Conservation (phyloP, 2,113 vertebrate species). For the Hippocampus abdominalis region DNA sequence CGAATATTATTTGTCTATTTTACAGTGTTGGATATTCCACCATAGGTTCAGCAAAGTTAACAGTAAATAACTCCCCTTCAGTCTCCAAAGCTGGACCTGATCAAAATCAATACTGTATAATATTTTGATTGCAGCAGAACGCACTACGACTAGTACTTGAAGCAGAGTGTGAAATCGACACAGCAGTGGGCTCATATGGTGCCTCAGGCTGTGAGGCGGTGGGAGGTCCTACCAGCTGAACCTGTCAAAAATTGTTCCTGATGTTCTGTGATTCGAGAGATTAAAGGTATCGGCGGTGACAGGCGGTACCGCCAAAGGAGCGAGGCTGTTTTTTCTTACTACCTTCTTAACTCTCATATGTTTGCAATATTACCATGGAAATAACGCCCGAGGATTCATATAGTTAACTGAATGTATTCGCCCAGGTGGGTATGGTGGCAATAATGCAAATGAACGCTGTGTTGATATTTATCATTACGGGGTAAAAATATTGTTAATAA, state of each 20-base stretch:
- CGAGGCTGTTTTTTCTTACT: not conserved
- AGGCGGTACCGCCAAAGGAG: constrained; percentile 6
- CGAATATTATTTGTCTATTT: too few relatives aligned
- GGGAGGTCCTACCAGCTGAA: constrained; percentile 3
- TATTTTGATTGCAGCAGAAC: too few relatives aligned
- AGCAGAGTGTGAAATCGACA: not conserved
- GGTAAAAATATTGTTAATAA: not conserved
- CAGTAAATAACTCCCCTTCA: not conserved
- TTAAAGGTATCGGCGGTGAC: constrained; percentile 41
- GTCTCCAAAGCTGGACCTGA: not conserved
- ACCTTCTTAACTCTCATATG: constrained; percentile 9
- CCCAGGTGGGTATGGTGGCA: not conserved
- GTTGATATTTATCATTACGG: not conserved
- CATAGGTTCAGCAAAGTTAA: not conserved
- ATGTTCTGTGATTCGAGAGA: constrained; percentile 41
- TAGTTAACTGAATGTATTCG: constrained; percentile 2
- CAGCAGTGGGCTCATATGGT: constrained; percentile 15
- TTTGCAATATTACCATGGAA: constrained; percentile 16
- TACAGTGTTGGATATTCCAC: too few relatives aligned
- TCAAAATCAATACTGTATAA: not conserved
- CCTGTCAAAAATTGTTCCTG: constrained; percentile 39
- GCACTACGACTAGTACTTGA: not conserved
- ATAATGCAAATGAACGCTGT: not conserved
- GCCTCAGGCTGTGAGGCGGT: constrained; percentile 5
- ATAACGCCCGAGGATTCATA: constrained; percentile 2